Percentiles rank a stretch among this genome's conserved stretches.
These are phyloP conservation scores for Crotalus tigris DNA, from an alignment of 2,113 vertebrate species.

Conservation along the genomic window DNA sequence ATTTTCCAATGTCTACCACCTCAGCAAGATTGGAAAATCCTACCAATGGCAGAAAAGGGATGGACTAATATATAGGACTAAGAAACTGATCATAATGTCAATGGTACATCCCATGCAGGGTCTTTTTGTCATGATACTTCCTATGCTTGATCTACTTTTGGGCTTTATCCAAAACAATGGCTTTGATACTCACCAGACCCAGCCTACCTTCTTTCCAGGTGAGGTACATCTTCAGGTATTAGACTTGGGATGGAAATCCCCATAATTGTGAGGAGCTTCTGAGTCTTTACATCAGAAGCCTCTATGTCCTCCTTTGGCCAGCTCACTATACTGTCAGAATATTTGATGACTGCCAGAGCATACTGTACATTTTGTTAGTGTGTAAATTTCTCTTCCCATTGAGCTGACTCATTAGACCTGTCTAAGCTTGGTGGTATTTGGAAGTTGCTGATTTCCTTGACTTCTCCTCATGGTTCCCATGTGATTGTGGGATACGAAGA, in stretches of 20 bases:
- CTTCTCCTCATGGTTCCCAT: not conserved
- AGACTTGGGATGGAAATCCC: not conserved
- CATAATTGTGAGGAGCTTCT: not conserved
- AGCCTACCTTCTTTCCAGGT: not conserved
- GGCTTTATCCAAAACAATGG: not conserved
- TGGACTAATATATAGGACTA: too few species aligned
- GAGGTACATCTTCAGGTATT: not conserved
- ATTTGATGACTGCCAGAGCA: not conserved
- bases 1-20: not conserved
- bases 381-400: not conserved
- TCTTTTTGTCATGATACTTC: not conserved
- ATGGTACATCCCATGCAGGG: not conserved
- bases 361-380: not conserved
- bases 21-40: not conserved
- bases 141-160: not conserved
- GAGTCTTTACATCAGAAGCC: not conserved
- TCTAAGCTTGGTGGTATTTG: too few species aligned
- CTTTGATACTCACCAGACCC: not conserved
- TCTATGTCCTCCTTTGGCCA: not conserved
- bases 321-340: not conserved
- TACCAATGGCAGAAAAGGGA: too few species aligned
- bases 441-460: not conserved
- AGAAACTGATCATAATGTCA: too few species aligned
- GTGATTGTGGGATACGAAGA: not conserved
- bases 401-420: not conserved